These are phyloP conservation scores for Drosophila santomea DNA, from an alignment of 1,140 invertebrate genomes.

Conservation along the genomic window DNA sequence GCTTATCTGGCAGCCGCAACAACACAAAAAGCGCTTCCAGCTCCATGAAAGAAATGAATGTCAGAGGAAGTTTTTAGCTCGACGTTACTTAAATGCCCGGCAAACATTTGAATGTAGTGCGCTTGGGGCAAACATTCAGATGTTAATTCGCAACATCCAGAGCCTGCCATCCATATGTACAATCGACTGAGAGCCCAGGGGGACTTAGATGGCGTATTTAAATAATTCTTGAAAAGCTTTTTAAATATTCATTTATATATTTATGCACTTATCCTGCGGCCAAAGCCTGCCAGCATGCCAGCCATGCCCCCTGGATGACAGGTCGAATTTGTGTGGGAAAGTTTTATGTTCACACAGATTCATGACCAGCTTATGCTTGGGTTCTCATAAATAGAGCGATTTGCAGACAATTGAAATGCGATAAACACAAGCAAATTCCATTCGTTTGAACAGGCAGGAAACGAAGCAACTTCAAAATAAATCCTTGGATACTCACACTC, in stretches of 20 bases:
- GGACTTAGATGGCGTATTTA: slow-evolving; percentile 4
- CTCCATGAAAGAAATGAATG: slow-evolving; percentile 15
- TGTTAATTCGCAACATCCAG: slow-evolving; percentile 34
- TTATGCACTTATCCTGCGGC: slow-evolving; percentile 17
- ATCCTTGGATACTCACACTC: slow-evolving; percentile 41
- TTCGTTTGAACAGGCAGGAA: slow-evolving; percentile 64
- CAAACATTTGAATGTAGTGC: slow-evolving; percentile 26
- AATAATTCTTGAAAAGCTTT: slow-evolving; percentile 22
- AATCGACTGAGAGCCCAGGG: neutral
- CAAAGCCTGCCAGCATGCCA: neutral
- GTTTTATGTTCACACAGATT: slow-evolving; percentile 22
- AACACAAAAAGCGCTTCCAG: neutral
- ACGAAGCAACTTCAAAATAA: slow-evolving; percentile 28
- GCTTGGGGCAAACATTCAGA: slow-evolving; percentile 2
- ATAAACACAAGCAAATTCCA: slow-evolving; percentile 11
- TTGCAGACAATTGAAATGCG: slow-evolving; percentile 13
- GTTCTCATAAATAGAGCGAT: slow-evolving; percentile 22
- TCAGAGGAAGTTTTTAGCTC: slow-evolving; percentile 26
- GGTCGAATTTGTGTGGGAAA: slow-evolving; percentile 43
- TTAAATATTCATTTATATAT: slow-evolving; percentile 31
- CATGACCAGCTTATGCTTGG: slow-evolving; percentile 11
- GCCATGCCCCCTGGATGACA: neutral
- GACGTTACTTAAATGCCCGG: slow-evolving; percentile 28
- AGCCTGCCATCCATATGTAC: neutral
- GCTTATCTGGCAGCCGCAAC: slow-evolving; percentile 16